These are phyloP conservation scores for Caradrina kadenii DNA, from an alignment of 2,888 invertebrate genomes.

Conservation along the genomic window DNA sequence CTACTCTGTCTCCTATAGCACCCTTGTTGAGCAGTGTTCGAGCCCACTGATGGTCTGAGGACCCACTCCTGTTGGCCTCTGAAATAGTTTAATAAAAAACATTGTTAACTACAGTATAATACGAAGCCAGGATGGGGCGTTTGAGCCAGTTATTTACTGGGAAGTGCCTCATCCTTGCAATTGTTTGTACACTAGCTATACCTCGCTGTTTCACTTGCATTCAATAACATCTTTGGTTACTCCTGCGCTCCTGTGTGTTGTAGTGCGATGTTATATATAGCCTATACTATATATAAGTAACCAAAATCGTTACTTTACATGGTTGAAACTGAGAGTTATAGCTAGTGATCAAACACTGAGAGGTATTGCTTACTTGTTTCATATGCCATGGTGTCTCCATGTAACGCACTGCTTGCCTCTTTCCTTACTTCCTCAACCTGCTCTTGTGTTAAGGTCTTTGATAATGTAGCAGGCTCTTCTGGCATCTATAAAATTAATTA, in stretches of 20 bases:
- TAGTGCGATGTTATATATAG: too few relatives aligned
- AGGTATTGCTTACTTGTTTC: constrained; percentile 88
- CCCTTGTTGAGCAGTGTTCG: constrained; percentile 95
- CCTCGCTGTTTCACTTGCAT: too few relatives aligned
- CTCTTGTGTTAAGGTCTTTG: constrained; percentile 84
- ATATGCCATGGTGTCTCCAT: constrained; percentile 92
- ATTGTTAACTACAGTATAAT: not conserved
- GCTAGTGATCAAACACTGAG: too few relatives aligned
- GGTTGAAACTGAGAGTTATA: too few relatives aligned
- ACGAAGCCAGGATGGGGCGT: too few relatives aligned
- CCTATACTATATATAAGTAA: too few relatives aligned
- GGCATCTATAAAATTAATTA: constrained; percentile 78
- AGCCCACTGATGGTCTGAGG: constrained; percentile 94
- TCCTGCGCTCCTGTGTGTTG: too few relatives aligned
- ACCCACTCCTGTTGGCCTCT: constrained; percentile 89
- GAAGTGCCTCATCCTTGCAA: too few relatives aligned
- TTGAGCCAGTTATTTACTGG: too few relatives aligned
- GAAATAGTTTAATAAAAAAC: constrained; percentile 67
- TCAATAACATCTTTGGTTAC: too few relatives aligned
- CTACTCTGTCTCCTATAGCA: constrained; percentile 96
- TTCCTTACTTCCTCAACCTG: constrained; percentile 91
- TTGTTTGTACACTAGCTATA: too few relatives aligned
- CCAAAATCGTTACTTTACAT: too few relatives aligned
- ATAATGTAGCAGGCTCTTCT: constrained; percentile 83
- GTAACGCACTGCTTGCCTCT: constrained; percentile 92